Percentiles rank a stretch among this genome's conserved stretches.
These are phyloP conservation scores for Acanthococcus lagerstroemiae DNA, from an alignment of 2,888 invertebrate genomes.

Conservation along the genomic window DNA sequence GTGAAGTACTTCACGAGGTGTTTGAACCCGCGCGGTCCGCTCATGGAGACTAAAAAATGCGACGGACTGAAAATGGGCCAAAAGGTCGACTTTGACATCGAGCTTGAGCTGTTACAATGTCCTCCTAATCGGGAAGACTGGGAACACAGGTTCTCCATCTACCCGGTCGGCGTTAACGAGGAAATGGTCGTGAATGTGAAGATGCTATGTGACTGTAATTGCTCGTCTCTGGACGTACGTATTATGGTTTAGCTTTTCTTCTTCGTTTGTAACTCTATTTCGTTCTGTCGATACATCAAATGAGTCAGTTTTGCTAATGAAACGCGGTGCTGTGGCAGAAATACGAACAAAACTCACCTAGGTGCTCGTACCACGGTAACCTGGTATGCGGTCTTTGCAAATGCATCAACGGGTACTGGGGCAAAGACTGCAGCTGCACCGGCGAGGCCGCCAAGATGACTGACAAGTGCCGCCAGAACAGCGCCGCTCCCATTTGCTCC, in stretches of 20 bases:
- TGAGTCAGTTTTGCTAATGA: too few relatives aligned
- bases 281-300: not conserved
- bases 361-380: slow-evolving; percentile 67
- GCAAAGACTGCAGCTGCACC: slow-evolving; percentile 56
- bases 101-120: slow-evolving; percentile 59
- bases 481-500: slow-evolving; percentile 57
- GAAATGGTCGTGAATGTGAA: slow-evolving; percentile 76
- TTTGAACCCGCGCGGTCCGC: slow-evolving; percentile 51
- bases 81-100: slow-evolving; percentile 36
- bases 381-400: slow-evolving; percentile 85
- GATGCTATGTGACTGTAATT: slow-evolving; percentile 91
- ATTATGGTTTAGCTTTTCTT: too few relatives aligned
- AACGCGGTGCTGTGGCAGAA: too few relatives aligned
- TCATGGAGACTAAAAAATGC: slow-evolving; percentile 72
- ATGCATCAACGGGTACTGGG: slow-evolving; percentile 68
- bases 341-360: slow-evolving; percentile 53
- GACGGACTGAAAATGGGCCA: slow-evolving; percentile 59
- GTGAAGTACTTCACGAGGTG: slow-evolving; percentile 77
- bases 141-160: slow-evolving; percentile 76
- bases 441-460: slow-evolving; percentile 42
- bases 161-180: slow-evolving; percentile 89
- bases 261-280: not conserved
- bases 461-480: slow-evolving; percentile 56
- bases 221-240: slow-evolving; percentile 58
- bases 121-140: slow-evolving; percentile 71